Conservation (phyloP, 2,797 vertebrate species). For the Pampus argenteus region DNA sequence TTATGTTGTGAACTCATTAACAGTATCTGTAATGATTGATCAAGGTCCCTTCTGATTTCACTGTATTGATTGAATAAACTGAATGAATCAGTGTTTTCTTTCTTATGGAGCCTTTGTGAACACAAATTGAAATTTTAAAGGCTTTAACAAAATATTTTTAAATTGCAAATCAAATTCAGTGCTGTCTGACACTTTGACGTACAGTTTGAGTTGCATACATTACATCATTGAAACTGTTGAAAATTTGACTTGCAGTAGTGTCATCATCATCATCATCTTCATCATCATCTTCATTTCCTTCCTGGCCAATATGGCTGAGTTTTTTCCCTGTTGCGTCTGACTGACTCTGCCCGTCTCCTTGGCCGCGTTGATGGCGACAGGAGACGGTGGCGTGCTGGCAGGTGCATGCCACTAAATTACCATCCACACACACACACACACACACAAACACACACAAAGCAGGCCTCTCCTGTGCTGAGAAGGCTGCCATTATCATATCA, state of each 20-base stretch:
- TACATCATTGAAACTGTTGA: background rate
- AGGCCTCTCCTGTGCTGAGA: constrained; percentile 90
- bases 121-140: background rate
- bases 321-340: constrained; percentile 69
- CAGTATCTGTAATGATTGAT: no score
- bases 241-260: background rate
- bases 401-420: constrained; percentile 99
- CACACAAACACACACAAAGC: constrained; percentile 67
- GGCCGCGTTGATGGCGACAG: constrained; percentile 89
- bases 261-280: background rate
- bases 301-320: constrained; percentile 74
- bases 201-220: background rate
- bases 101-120: no score
- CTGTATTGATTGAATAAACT: no score
- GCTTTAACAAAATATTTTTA: background rate
- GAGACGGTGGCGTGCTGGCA: constrained; percentile 95
- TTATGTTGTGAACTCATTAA: no score
- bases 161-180: background rate
- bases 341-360: constrained; percentile 65
- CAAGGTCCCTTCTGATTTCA: no score
- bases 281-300: constrained; percentile 17
- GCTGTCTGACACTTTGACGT: background rate
- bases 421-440: constrained; percentile 68
- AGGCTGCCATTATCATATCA: constrained; percentile 99
- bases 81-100: no score